These are phyloP conservation scores for Apeira syringaria DNA, from an alignment of 2,888 invertebrate genomes.

Conservation along the genomic window DNA sequence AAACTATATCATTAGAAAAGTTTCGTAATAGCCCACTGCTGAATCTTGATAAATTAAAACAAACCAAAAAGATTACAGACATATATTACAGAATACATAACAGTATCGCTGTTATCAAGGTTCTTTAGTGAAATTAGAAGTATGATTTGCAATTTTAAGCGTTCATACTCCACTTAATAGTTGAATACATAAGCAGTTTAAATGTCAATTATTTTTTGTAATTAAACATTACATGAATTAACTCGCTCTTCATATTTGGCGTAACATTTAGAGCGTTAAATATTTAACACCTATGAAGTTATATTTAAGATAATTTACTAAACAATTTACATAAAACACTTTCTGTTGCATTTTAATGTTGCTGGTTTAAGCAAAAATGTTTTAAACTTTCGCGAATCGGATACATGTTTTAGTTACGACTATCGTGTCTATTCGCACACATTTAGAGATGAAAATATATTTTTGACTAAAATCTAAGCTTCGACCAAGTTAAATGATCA, in stretches of 20 bases:
- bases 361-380: too few species aligned
- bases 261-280: conserved; percentile 10
- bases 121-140: conserved; percentile 11
- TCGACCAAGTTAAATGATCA: too few species aligned
- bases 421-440: too few species aligned
- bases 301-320: too few species aligned
- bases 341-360: too few species aligned
- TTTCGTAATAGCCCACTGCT: too few species aligned
- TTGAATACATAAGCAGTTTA: conserved; percentile 1
- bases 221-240: conserved; percentile 10
- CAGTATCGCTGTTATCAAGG: conserved; percentile 8
- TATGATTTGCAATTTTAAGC: conserved; percentile 17
- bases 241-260: conserved; percentile 1
- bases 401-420: too few species aligned
- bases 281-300: conserved; percentile 7
- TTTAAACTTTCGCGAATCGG: too few species aligned
- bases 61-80: conserved; percentile 6
- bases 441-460: too few species aligned
- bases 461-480: too few species aligned
- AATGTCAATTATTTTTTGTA: conserved; percentile 18
- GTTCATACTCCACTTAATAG: conserved; percentile 18
- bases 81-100: conserved; percentile 2
- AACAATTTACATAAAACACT: too few species aligned
- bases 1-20: too few species aligned
- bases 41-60: conserved; percentile 4